phyloP scores from a whole-genome alignment of 2,113 vertebrate species.

The Ranitomeya imitator region DNA sequence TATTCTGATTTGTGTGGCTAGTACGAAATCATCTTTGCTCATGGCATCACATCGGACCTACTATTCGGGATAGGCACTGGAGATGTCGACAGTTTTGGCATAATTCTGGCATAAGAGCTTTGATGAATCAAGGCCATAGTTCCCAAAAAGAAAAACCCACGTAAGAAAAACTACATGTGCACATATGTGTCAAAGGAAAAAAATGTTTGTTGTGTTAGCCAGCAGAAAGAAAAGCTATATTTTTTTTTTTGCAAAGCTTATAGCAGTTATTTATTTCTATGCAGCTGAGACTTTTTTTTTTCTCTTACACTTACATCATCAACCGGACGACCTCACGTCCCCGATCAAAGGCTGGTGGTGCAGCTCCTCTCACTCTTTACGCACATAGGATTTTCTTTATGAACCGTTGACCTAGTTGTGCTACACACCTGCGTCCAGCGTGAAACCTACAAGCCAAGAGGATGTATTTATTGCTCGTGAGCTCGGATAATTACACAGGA shows the following conservation, averaged over 20 bases:
- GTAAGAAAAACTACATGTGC: too few species aligned
- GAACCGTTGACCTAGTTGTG: slow-evolving; percentile 1
- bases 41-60: too few species aligned
- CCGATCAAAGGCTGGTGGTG: neutral
- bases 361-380: neutral
- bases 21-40: too few species aligned
- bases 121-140: too few species aligned
- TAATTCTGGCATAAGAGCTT: too few species aligned
- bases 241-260: neutral
- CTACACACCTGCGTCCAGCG: neutral
- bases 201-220: too few species aligned
- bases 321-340: neutral
- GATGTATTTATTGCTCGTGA: neutral
- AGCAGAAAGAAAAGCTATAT: neutral
- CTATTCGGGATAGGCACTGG: too few species aligned
- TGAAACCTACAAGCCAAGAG: neutral
- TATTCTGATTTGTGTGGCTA: too few species aligned
- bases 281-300: neutral
- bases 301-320: neutral
- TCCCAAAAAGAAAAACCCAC: too few species aligned
- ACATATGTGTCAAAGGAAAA: too few species aligned
- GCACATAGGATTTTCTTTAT: neutral
- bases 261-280: neutral
- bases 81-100: too few species aligned
- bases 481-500: neutral